Evolutionary conservation across 2,113 vertebrate species (phyloP).

Genomic region (Platanista minor): DNA sequence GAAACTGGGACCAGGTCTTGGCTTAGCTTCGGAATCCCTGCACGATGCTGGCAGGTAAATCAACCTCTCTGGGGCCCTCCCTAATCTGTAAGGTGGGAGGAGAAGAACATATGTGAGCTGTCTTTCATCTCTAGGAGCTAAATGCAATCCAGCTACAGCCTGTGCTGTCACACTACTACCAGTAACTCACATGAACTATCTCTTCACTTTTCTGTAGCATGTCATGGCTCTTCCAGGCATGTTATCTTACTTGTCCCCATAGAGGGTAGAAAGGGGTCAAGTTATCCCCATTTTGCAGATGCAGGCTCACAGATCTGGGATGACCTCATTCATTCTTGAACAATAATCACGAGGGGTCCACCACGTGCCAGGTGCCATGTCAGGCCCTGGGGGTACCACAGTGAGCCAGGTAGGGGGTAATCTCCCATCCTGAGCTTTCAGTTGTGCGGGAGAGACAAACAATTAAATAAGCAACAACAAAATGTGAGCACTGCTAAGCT

Average conservation of each 20-base stretch:
- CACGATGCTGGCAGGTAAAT: neutral
- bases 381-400: neutral
- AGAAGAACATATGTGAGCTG: too few relatives aligned
- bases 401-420: too few relatives aligned
- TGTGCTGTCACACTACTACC: accelerated
- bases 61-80: neutral
- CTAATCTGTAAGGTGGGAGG: neutral
- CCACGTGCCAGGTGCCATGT: neutral
- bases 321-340: neutral
- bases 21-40: neutral
- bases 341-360: neutral
- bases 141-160: neutral
- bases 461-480: neutral
- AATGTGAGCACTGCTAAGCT: neutral
- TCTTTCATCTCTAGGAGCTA: neutral
- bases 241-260: neutral
- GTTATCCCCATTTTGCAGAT: neutral
- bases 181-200: accelerated
- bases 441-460: neutral
- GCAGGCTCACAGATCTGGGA: neutral
- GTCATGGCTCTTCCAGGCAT: neutral
- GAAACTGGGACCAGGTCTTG: neutral
- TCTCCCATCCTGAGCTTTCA: neutral
- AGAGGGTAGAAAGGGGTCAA: neutral
- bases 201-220: neutral